Evolutionary conservation across 2,888 invertebrate species (phyloP).

Genomic region (Protophormia terraenovae): DNA sequence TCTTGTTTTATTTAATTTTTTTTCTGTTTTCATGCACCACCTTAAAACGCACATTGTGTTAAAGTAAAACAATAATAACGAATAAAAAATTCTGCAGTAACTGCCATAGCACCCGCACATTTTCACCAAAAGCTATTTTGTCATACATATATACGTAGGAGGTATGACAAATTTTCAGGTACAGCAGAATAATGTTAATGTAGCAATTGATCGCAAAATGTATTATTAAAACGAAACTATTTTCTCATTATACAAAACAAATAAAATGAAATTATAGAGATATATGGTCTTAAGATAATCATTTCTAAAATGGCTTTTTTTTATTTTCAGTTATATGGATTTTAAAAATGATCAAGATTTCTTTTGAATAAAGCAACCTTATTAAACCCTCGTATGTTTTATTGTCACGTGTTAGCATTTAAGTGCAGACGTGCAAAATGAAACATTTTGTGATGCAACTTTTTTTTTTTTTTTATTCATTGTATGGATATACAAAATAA

Average conservation of each 20-base stretch:
- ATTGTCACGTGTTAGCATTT: slow-evolving; percentile 79
- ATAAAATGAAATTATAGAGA: too few relatives aligned
- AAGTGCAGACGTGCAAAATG: slow-evolving; percentile 79
- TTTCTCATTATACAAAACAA: too few relatives aligned
- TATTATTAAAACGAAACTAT: too few relatives aligned
- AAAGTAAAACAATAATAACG: not conserved
- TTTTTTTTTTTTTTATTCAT: slow-evolving; percentile 4
- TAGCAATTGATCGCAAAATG: too few relatives aligned
- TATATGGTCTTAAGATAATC: too few relatives aligned
- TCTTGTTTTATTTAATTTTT: not conserved
- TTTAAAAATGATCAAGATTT: not conserved
- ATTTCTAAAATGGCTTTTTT: too few relatives aligned
- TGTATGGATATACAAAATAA: too few relatives aligned
- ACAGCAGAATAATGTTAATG: too few relatives aligned
- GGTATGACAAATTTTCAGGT: not conserved
- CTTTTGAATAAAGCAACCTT: not conserved
- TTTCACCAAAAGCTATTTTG: not conserved
- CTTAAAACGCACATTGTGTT: slow-evolving; percentile 28
- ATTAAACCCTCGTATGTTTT: slow-evolving; percentile 10
- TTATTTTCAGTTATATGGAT: too few relatives aligned
- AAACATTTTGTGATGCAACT: slow-evolving; percentile 67
- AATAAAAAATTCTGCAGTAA: not conserved
- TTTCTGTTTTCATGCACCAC: too few relatives aligned
- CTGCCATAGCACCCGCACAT: not conserved
- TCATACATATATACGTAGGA: not conserved